Percentiles rank a stretch among this genome's conserved stretches.
Conservation (phyloP, 2,113 vertebrate species). For the Grallaria varia region DNA sequence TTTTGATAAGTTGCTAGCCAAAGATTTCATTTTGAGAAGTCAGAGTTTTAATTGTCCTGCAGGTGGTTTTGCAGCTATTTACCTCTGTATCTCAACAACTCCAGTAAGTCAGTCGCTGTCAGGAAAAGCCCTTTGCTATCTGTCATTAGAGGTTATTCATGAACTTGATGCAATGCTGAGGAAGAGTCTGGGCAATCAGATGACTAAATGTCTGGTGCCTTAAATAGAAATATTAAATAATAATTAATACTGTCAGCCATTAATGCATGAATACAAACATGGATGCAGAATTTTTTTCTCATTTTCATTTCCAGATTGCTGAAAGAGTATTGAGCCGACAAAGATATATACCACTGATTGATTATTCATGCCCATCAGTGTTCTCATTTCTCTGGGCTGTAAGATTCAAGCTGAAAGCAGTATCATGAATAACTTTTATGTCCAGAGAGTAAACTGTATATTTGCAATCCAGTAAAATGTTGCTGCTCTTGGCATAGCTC, state of each 20-base stretch:
- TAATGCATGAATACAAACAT: neutral
- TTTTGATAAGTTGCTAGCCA: neutral
- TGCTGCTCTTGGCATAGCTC: neutral
- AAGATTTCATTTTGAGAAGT: neutral
- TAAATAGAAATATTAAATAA: neutral
- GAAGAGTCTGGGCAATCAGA: neutral
- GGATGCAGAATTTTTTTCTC: neutral
- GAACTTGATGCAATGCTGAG: neutral
- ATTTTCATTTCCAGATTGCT: neutral
- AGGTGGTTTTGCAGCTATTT: neutral
- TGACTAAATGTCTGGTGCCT: neutral
- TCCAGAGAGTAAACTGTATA: neutral
- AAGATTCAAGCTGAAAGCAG: neutral
- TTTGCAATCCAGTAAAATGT: neutral
- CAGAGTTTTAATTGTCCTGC: neutral
- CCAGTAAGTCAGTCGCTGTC: neutral
- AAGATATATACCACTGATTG: neutral
- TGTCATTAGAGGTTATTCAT: constrained; percentile 12
- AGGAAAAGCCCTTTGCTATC: neutral
- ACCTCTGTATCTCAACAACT: neutral
- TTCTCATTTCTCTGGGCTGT: neutral
- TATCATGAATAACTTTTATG: neutral
- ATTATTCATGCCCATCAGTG: constrained; percentile 15
- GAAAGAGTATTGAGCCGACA: neutral
- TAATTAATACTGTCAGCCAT: neutral